Conservation (phyloP, 2,888 invertebrate species). For the Coelinius sp. region DNA sequence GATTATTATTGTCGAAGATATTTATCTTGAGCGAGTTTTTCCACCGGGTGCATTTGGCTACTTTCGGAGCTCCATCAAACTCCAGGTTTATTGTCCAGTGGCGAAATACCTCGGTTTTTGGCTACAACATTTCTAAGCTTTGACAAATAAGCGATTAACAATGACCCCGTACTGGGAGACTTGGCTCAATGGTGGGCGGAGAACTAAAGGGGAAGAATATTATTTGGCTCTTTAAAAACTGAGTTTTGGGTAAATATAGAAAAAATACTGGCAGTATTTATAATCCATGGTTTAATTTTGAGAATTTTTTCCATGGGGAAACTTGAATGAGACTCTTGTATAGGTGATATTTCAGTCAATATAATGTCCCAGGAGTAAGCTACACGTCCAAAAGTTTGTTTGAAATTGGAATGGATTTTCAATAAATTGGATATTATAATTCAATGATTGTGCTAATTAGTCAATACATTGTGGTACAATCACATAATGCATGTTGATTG, state of each 20-base stretch:
- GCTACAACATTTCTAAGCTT: conserved; percentile 29
- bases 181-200: not conserved
- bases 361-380: not conserved
- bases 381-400: not conserved
- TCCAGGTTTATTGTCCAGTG: conserved; percentile 22
- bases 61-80: conserved; percentile 3
- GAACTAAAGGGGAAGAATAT: not conserved
- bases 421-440: not conserved
- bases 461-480: not conserved
- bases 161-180: conserved; percentile 15
- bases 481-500: not conserved
- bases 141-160: conserved; percentile 44
- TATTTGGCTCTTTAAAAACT: conserved; percentile 22
- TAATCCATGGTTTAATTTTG: not conserved
- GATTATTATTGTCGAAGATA: conserved; percentile 41
- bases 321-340: not conserved
- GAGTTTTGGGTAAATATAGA: conserved; percentile 26
- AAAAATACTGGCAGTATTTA: conserved; percentile 15
- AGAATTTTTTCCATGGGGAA: not conserved
- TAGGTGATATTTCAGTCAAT: not conserved
- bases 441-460: not conserved
- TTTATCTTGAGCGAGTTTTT: conserved; percentile 38
- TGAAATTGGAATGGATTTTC: not conserved
- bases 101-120: conserved; percentile 25
- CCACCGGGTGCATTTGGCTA: conserved; percentile 33